phyloP scores from a whole-genome alignment of 1,140 invertebrate genomes.

The Ostrea denselamellosa region DNA sequence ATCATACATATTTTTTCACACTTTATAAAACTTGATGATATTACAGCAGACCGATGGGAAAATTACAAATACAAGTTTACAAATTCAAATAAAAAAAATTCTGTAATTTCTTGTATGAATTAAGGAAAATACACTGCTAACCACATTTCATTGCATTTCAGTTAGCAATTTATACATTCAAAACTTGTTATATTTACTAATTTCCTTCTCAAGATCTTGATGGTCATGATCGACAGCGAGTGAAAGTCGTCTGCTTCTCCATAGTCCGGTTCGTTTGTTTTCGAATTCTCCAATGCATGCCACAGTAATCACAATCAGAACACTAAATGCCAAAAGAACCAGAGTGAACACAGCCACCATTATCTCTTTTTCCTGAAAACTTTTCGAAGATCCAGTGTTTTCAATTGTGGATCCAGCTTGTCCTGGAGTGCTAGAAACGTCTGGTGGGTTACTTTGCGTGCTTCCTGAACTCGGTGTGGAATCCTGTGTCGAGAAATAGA shows the following conservation, averaged over 20 bases:
- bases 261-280: constrained; percentile 19
- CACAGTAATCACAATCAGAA: not conserved
- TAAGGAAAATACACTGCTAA: too few species aligned
- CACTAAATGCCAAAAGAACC: not conserved
- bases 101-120: too few species aligned
- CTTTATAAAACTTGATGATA: too few species aligned
- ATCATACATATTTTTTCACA: too few species aligned
- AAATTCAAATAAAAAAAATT: too few species aligned
- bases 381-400: not conserved
- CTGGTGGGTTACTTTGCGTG: not conserved
- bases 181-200: not conserved
- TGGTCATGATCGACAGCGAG: constrained; percentile 22
- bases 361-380: constrained; percentile 4
- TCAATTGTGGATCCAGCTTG: not conserved
- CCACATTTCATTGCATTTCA: too few species aligned
- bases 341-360: constrained; percentile 13
- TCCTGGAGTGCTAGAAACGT: not conserved
- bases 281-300: constrained; percentile 2
- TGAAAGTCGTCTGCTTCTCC: constrained; percentile 22
- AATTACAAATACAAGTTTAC: too few species aligned
- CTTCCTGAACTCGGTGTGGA: not conserved
- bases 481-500: not conserved
- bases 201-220: not conserved
- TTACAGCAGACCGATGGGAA: too few species aligned
- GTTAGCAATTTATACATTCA: not conserved